Evolutionary conservation across 2,113 vertebrate species (phyloP).

Genomic region (Chlorodrepanis virens): DNA sequence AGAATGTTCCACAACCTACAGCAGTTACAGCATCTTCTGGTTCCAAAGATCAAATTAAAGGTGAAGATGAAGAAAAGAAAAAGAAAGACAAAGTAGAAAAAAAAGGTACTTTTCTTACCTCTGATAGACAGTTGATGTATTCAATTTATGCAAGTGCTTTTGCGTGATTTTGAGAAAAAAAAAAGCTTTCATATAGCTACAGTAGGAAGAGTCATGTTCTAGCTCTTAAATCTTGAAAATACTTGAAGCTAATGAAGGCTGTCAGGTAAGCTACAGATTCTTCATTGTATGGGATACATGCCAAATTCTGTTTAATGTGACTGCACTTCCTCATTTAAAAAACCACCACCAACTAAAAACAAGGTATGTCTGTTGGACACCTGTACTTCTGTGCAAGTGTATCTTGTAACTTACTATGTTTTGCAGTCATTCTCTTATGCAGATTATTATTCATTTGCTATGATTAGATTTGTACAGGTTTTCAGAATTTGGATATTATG

Average conservation of each 20-base stretch:
- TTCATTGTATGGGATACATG: not conserved
- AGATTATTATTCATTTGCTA: not conserved
- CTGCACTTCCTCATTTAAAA: not conserved
- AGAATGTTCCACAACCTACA: constrained; percentile 32
- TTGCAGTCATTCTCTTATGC: not conserved
- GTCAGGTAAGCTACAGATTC: not conserved
- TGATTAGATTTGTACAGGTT: not conserved
- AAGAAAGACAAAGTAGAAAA: constrained; percentile 87
- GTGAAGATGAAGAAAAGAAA: constrained; percentile 80
- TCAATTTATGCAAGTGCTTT: not conserved
- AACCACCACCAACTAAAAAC: not conserved
- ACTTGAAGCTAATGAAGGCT: not conserved
- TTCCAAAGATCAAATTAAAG: constrained; percentile 64
- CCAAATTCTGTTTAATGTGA: not conserved
- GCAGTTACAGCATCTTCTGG: constrained; percentile 20
- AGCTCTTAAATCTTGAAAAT: not conserved
- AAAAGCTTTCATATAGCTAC: not conserved
- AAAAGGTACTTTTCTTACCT: constrained; percentile 78
- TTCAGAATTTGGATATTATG: not conserved
- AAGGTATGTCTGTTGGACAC: not conserved
- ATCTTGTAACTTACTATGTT: not conserved
- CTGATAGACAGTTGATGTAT: not conserved
- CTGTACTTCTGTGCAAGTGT: not conserved
- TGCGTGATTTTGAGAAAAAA: not conserved
- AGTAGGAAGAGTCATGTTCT: not conserved